Evolutionary conservation across 2,113 vertebrate genomes (phyloP).

Genomic region (Psammodynastes pulverulentus): DNA sequence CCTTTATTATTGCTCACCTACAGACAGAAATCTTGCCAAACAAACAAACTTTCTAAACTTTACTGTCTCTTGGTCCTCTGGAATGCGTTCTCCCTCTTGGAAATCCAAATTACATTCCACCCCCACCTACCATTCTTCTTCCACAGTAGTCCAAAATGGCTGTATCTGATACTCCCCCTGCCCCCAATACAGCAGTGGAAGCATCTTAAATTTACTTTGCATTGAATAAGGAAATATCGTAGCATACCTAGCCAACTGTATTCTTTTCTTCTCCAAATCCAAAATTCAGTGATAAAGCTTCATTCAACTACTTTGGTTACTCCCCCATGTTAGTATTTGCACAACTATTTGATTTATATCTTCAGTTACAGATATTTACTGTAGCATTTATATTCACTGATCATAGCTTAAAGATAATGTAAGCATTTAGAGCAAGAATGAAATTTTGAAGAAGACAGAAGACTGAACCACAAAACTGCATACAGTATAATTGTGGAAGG

Average conservation of each 20-base stretch:
- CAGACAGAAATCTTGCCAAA: too few relatives aligned
- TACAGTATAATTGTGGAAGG: not conserved
- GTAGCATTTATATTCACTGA: not conserved
- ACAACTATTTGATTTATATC: not conserved
- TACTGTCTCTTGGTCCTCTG: too few relatives aligned
- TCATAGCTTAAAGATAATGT: not conserved
- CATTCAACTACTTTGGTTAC: not conserved
- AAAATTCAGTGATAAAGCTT: not conserved
- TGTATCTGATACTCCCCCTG: not conserved
- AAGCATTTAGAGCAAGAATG: not conserved
- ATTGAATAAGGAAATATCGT: not conserved
- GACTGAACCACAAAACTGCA: not conserved
- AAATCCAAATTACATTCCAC: too few relatives aligned
- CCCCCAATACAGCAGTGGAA: not conserved
- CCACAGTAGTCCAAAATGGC: not conserved
- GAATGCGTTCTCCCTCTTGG: not conserved
- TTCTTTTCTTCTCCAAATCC: not conserved
- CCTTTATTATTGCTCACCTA: too few relatives aligned
- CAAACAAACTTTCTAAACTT: too few relatives aligned
- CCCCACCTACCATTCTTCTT: not conserved
- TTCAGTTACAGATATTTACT: not conserved
- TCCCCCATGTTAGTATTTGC: not conserved
- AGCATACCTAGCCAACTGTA: not conserved
- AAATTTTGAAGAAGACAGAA: not conserved
- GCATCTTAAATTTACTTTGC: not conserved